These are phyloP conservation scores for Tipula helvola DNA, from an alignment of 2,888 invertebrate species.

Conservation along the genomic window DNA sequence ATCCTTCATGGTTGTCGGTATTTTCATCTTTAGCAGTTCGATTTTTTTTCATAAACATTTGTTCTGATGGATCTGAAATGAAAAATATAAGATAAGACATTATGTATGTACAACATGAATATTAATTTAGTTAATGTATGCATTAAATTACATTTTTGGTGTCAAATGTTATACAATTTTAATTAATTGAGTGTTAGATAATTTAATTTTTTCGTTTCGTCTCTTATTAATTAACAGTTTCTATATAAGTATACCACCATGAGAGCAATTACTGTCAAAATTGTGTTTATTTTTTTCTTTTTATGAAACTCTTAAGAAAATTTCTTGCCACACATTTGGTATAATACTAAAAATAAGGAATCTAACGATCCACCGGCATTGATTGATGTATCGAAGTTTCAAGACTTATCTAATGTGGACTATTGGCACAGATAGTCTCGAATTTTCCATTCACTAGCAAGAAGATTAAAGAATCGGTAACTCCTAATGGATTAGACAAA, in stretches of 20 bases:
- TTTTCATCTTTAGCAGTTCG: not conserved
- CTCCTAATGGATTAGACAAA: too few relatives aligned
- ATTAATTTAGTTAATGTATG: not conserved
- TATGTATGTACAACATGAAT: not conserved
- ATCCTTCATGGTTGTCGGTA: not conserved
- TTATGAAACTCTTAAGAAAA: too few relatives aligned
- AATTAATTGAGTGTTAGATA: not conserved
- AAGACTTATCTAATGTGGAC: too few relatives aligned
- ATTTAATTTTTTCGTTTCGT: not conserved
- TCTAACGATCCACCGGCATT: too few relatives aligned
- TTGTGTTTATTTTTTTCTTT: too few relatives aligned
- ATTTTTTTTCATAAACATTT: not conserved
- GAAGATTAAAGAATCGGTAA: too few relatives aligned
- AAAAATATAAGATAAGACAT: not conserved
- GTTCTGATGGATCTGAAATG: not conserved
- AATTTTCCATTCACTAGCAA: too few relatives aligned
- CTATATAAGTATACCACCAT: not conserved
- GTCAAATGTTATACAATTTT: not conserved
- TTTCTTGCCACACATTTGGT: too few relatives aligned
- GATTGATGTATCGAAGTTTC: too few relatives aligned
- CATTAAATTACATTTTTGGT: not conserved
- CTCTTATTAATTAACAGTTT: not conserved
- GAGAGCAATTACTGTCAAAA: not conserved
- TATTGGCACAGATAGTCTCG: too few relatives aligned
- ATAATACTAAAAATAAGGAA: too few relatives aligned